Percentiles rank a stretch among this genome's conserved stretches.
phyloP scores from a whole-genome alignment of 2,113 vertebrate species.

The Oncorhynchus tshawytscha region DNA sequence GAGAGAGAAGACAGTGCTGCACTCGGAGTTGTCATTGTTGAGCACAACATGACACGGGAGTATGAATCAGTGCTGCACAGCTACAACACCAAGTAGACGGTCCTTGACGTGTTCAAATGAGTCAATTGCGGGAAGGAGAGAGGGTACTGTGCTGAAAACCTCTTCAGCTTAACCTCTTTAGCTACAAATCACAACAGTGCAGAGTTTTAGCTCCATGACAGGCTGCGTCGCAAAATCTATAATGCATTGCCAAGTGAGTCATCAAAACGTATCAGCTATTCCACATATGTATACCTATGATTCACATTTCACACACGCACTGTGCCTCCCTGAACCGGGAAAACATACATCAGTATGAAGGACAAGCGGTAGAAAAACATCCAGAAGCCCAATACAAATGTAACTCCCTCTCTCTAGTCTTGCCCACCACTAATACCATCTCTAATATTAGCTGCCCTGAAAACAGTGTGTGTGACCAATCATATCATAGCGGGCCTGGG shows the following conservation, averaged over 20 bases:
- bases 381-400: too few relatives aligned
- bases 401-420: too few relatives aligned
- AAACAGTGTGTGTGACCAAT: neutral
- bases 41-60: neutral
- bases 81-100: neutral
- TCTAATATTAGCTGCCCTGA: neutral
- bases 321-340: neutral
- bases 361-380: neutral
- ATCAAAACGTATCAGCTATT: neutral
- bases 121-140: conserved; percentile 37
- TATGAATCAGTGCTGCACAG: neutral
- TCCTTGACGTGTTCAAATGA: conserved; percentile 24
- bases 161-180: conserved; percentile 54
- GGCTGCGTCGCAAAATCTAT: conserved; percentile 2
- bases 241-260: conserved; percentile 25
- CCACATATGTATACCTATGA: neutral
- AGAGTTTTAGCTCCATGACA: conserved; percentile 21
- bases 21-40: neutral
- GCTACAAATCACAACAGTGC: conserved; percentile 46
- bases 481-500: neutral
- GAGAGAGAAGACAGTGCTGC: neutral
- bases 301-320: neutral
- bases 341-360: neutral
- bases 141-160: conserved; percentile 27
- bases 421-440: neutral